Base-by-base conservation (phyloP, 1,140 invertebrate species). In the Macrosteles quadrilineatus region DNA sequence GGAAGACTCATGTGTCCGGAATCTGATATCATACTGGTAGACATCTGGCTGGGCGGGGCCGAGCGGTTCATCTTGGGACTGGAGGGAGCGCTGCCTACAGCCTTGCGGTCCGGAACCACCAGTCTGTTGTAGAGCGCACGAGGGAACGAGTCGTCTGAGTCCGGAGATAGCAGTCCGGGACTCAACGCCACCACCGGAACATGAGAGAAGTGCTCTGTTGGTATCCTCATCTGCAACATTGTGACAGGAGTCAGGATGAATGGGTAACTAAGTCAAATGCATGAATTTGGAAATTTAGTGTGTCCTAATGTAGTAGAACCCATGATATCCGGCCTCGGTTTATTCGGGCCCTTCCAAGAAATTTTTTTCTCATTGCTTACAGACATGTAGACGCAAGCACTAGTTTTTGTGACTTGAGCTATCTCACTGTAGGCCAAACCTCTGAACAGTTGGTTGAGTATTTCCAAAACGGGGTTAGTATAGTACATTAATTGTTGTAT, bases 191-290 rank as follows among this genome's bases (percentile, higher is more conserved):
- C 94, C 29, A 98, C 94, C 2, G 96, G 95, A 68, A 97, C 93
- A 78, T 93, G 93, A n/a, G 93, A 89, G 82, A 97, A 98, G 77
- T 97, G 94, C 78, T 97, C 95, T 67, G 93, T 95, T 23, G 95
- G 96, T 74, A 98, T 96, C 70, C 94, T 88, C 95, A 98, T 98
- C 91, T 96, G 81, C 6, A 81, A 82, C 74, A 74, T 27, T n/a
- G n/a, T n/a, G n/a, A n/a, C n/a, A n/a, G n/a, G n/a, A n/a, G n/a
- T n/a, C 31, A 53, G 25, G 72, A 66, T 31, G 70, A 6, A 40
- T 40, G 36, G 6, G 36, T 40, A 40, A 40, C 36, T 9, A 17
- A 6, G 6, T 40, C 6, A 40, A 40, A 40, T 40, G 17, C 17
- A 40, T 40, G n/a, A n/a, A n/a, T n/a, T n/a, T n/a, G n/a, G n/a